Conservation (phyloP, 2,113 vertebrate genomes). For the Sclerurus mexicanus region DNA sequence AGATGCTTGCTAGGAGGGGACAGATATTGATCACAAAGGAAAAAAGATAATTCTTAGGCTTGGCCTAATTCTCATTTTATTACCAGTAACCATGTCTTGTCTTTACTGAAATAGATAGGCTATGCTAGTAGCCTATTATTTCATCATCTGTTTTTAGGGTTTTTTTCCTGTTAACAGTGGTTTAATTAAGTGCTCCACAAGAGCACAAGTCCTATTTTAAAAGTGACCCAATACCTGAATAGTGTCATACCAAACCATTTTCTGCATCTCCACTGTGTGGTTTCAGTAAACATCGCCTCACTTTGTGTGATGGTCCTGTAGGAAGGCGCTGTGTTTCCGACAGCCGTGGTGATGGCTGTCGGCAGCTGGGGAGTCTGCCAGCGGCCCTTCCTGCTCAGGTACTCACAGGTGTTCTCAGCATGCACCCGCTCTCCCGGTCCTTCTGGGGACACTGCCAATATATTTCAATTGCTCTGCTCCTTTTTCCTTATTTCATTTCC, state of each 20-base stretch:
- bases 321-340: neutral
- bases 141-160: neutral
- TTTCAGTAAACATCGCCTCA: neutral
- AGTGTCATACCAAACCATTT: neutral
- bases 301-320: neutral
- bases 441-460: neutral
- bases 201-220: neutral
- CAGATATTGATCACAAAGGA: neutral
- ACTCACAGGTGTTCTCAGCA: neutral
- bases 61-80: neutral
- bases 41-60: neutral
- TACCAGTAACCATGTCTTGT: neutral
- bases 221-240: neutral
- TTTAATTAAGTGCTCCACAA: neutral
- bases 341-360: neutral
- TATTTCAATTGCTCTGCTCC: neutral
- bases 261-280: accelerated
- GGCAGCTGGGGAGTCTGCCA: neutral
- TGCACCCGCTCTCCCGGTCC: neutral
- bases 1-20: neutral
- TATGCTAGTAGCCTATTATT: neutral
- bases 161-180: neutral
- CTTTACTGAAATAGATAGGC: neutral
- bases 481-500: neutral
- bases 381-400: neutral